Base-by-base conservation (phyloP, 2,888 invertebrate genomes). In the Drosophila meridionalis region DNA sequence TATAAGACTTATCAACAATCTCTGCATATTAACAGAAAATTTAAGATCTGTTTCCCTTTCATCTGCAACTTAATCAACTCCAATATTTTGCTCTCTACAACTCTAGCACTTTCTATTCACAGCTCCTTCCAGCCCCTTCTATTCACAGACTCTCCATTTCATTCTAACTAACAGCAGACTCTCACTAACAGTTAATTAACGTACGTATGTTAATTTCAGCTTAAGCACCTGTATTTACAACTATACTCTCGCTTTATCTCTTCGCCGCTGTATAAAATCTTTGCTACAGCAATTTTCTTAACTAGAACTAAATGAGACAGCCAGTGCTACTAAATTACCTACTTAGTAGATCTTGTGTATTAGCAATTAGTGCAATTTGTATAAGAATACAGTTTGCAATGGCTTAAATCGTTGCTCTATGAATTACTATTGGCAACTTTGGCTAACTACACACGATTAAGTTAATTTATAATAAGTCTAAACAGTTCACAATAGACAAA, bases 401-500 rank as follows among this genome's bases (percentile, higher is more conserved):
- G 32, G 32, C 52, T 53, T 53, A 36, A 53, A 36, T 20, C 8
- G 12, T 11, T 36, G 14, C 45, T 26, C 58, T 34, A 60, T n/a
- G 12, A 61, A 32, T 53, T 53, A 34, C 52, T 34, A 52, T 52
- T 50, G 14, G 14, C 30, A 30, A 14, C 47, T 9, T 48, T 2
- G 48, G 32, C 34, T 4, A n/a, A 45, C 47, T 34, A 38, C 26
- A 11, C 43, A 34, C 57, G 57, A 53, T 60, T 50, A 60, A 50
- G 53, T 74, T 42, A 52, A 65, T 20, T 38, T 55, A 30, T 42
- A 53, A 7, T 30, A 32, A 50, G 48, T 52, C 38, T 45, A 34
- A 26, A 58, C 43, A 50, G 56, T 50, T 45, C 5, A 28, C 36
- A 38, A 30, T 36, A 53, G 55, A 67, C 61, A 74, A 63, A 62